Evolutionary conservation across 2,888 invertebrate genomes (phyloP), one percentile per base, ranked within the genome.

Genomic region (Lasioglossum malachurum): DNA sequence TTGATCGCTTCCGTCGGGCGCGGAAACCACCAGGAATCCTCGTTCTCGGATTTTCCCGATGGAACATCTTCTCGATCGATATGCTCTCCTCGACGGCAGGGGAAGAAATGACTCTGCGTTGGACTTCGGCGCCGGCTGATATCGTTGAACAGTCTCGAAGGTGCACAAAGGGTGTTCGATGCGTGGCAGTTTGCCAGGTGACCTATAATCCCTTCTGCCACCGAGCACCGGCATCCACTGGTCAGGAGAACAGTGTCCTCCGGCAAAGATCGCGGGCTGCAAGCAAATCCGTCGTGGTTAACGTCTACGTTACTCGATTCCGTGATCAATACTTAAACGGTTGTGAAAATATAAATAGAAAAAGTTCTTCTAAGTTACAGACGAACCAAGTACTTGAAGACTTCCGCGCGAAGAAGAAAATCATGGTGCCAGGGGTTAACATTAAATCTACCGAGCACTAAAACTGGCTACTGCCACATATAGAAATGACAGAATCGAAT

Each of bases 171-270:
- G 14, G 0, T 38, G 35, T 23, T 23, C 19, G 69, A 23, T 38
- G 69, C 35, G 35, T 69, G 69, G 69, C 69, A 69, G 23, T 19
- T 12, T 38, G 69, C 69, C 69, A 69, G 38, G 23, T 69, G 69
- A 69, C 69, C 69, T 38, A 69, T 5, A 69, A 69, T 23, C 38
- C 69, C 38, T 35, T 35, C 23, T 31, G 38, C 23, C 14, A 69
- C 3, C 19, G 35, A 69, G 0, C 35, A 35, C 19, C 67, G 35
- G 19, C 35, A 31, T 16, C 31, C 27, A 2, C 7, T 35, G 19
- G 19, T 67, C 31, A 67, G 35, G 67, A 35, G 35, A 35, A 67
- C 67, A 35, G 19, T 67, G 19, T 67, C 35, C 67, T 35, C 31
- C 19, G 35, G 16, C 35, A 16, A 3, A 53, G 8, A 53, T 8